Evolutionary conservation across 2,797 vertebrate species (phyloP).

Genomic region (Xiphophorus birchmanni): DNA sequence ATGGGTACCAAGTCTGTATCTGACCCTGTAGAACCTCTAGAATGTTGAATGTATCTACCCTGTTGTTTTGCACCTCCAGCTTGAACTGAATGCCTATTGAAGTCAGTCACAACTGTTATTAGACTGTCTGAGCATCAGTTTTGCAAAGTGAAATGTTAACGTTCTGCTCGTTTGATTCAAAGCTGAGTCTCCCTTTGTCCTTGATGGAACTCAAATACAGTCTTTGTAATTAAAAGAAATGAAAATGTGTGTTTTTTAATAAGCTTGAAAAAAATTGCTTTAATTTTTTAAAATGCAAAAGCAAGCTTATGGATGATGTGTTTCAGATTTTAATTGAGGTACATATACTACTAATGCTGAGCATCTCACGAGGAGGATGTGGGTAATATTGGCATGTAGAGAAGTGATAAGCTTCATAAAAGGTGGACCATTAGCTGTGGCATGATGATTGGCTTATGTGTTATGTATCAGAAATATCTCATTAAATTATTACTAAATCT

Average conservation of each 20-base stretch:
- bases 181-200: conserved; percentile 63
- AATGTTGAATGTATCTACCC: conserved; percentile 71
- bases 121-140: conserved; percentile 55
- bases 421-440: too few species aligned
- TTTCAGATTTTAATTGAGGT: too few species aligned
- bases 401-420: too few species aligned
- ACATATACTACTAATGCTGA: too few species aligned
- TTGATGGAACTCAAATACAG: conserved; percentile 73
- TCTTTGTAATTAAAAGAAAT: conserved; percentile 77
- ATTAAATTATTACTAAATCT: too few species aligned
- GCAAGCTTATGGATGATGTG: too few species aligned
- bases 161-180: conserved; percentile 60
- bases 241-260: neutral
- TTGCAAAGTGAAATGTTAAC: conserved; percentile 64
- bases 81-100: conserved; percentile 66
- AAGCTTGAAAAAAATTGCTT: too few species aligned
- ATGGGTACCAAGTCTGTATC: conserved; percentile 63
- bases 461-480: too few species aligned
- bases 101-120: conserved; percentile 51
- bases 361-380: too few species aligned
- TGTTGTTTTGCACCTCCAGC: conserved; percentile 59
- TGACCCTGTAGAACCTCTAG: conserved; percentile 64
- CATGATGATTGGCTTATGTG: too few species aligned
- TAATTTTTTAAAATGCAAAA: too few species aligned
- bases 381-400: too few species aligned